Conservation (phyloP, 2,888 invertebrate species). For the Entomobrya multifasciata region DNA sequence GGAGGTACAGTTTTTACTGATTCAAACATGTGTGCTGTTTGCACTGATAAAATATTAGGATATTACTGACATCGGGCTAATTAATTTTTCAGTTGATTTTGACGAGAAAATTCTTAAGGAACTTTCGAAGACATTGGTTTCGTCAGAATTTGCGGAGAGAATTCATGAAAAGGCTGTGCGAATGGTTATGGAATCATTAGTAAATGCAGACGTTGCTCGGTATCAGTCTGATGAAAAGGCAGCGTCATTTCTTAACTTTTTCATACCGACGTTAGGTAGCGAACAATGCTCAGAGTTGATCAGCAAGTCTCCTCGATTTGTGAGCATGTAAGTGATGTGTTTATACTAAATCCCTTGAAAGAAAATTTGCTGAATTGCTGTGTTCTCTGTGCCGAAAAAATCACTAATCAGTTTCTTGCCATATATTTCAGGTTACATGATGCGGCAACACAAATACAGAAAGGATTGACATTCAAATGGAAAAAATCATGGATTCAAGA, state of each 20-base stretch:
- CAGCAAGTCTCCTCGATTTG: background rate
- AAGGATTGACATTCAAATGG: conserved; percentile 29
- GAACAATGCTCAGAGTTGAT: background rate
- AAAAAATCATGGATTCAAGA: conserved; percentile 52
- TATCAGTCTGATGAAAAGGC: conserved; percentile 13
- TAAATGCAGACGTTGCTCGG: conserved; percentile 46
- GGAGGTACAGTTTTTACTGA: conserved; percentile 41
- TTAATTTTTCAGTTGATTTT: background rate
- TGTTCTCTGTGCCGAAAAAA: too few relatives aligned
- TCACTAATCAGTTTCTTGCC: too few relatives aligned
- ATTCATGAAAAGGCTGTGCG: conserved; percentile 50
- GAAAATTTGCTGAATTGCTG: background rate
- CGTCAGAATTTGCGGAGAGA: conserved; percentile 41
- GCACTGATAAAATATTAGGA: background rate
- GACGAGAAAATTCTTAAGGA: conserved; percentile 22
- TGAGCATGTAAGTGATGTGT: background rate
- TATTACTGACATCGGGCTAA: background rate
- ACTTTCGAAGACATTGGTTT: conserved; percentile 23
- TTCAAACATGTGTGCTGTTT: background rate
- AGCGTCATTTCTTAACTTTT: conserved; percentile 10
- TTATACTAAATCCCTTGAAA: background rate
- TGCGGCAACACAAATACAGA: background rate
- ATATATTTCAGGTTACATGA: conserved; percentile 25
- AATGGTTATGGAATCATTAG: conserved; percentile 57
- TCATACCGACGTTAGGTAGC: conserved; percentile 30